A percentile compares a stretch with the other conserved stretches of the same genome.
Evolutionary conservation across 2,888 invertebrate genomes (phyloP).

Genomic region (Drosophila heteroneura): DNA sequence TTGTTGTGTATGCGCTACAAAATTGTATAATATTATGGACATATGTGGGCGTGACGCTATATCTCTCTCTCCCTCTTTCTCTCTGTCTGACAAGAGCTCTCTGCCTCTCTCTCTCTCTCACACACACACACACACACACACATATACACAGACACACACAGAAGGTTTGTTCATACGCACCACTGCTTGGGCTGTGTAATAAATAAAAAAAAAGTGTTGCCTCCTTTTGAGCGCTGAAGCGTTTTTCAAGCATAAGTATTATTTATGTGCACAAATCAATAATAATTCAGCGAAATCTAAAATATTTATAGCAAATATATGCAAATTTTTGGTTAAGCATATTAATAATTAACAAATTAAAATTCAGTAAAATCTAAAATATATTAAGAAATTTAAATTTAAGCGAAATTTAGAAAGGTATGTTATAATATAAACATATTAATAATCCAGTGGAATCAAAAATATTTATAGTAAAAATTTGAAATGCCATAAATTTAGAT

Average conservation of each 20-base stretch:
- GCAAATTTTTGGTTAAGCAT: background rate
- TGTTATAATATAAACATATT: background rate
- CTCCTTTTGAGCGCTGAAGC: constrained; percentile 43
- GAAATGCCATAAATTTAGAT: background rate
- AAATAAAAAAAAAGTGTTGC: constrained; percentile 50
- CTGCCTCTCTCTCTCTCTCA: background rate
- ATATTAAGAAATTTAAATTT: background rate
- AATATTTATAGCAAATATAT: background rate
- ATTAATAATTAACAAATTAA: background rate
- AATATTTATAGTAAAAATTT: background rate
- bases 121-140: background rate
- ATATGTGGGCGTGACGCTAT: constrained; percentile 42
- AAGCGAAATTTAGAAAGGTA: background rate
- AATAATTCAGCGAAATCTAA: background rate
- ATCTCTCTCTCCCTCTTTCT: constrained; percentile 1
- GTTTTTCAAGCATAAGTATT: constrained; percentile 8
- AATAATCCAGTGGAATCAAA: background rate
- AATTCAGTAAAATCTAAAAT: background rate
- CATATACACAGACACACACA: background rate
- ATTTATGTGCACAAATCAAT: constrained; percentile 6
- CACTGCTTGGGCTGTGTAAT: constrained; percentile 34
- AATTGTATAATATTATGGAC: constrained; percentile 49
- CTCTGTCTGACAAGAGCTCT: background rate
- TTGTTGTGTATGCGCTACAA: constrained; percentile 32
- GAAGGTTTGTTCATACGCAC: constrained; percentile 47